Base-by-base conservation (phyloP, 2,888 invertebrate species). In the Ochropacha duplaris region DNA sequence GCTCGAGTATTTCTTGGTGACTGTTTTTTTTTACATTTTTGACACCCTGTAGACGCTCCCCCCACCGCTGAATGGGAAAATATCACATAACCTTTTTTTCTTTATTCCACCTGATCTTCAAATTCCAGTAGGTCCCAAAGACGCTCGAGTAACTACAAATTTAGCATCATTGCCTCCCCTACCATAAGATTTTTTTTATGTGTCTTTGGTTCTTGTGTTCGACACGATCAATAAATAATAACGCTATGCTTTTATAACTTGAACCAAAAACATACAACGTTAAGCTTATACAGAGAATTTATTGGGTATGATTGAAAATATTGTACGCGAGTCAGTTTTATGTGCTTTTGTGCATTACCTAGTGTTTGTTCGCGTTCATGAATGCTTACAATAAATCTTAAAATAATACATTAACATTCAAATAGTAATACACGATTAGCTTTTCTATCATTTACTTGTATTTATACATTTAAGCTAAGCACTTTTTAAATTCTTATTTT, bases 301-400 rank as follows among this genome's bases (percentile, higher is more conserved):
- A 85, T 85, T 78, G 75, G 82, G 72, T 78, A 74, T 78, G 77
- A 85, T 83, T 80, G 84, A 86, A 86, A 87, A 87, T 87, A 86
- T 86, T 81, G 77, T 83, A 78, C 70, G 74, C 75, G 68, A 77
- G 81, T 80, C 81, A 74, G 74, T 80, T 84, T 87, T 82, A 86
- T 85, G 81, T 74, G 81, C 76, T 79, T 80, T 76, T 75, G 68
- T 81, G 78, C 77, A 79, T 86, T 80, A 82, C 65, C 65, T 72
- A 79, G 79, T 79, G 79, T 74, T 76, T 71, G 69, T 66, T 73
- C 76, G 79, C 76, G 71, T 76, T 63, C 71, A 73, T 80, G 81
- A 78, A 79, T 81, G 74, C 70, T 70, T 69, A 67, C 70, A 72
- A 74, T 79, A 76, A 79, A 74, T 74, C 69, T 65, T 68, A 72